These are phyloP conservation scores for Tupiocoris notatus DNA, from an alignment of 2,888 invertebrate species.

Conservation along the genomic window DNA sequence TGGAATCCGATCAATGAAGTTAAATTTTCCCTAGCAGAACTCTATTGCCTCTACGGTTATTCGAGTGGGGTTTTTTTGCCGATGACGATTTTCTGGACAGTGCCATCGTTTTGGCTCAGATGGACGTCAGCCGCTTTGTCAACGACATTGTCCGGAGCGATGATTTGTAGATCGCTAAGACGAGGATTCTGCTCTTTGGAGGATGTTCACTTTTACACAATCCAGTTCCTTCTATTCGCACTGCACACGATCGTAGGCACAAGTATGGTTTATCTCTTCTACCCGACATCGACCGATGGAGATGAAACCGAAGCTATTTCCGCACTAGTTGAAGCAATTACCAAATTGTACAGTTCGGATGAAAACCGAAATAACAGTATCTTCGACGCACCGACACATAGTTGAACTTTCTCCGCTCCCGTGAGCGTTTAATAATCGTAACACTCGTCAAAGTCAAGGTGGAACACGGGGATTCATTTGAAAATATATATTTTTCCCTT, in stretches of 20 bases:
- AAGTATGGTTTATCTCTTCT: not conserved
- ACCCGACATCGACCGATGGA: not conserved
- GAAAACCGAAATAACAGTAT: no score
- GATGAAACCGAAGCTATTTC: no score
- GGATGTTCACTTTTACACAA: not conserved
- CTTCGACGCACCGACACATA: no score
- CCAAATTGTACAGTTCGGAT: no score
- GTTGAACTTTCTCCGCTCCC: no score
- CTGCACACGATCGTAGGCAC: not conserved
- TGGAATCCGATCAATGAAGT: not conserved
- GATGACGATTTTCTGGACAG: not conserved
- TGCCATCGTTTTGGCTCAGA: not conserved
- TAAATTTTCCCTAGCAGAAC: constrained; percentile 9
- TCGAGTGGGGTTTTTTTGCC: constrained; percentile 1
- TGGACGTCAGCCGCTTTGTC: not conserved
- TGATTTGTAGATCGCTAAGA: constrained; percentile 6
- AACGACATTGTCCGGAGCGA: not conserved
- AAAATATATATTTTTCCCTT: no score
- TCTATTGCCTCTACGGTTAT: constrained; percentile 20
- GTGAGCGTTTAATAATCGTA: no score
- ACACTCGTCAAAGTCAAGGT: no score
- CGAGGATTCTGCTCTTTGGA: constrained; percentile 1
- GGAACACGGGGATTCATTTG: no score
- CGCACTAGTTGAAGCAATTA: no score
- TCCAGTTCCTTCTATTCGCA: not conserved